phyloP scores from a whole-genome alignment of 2,888 invertebrate genomes.

The Eilema caniola region DNA sequence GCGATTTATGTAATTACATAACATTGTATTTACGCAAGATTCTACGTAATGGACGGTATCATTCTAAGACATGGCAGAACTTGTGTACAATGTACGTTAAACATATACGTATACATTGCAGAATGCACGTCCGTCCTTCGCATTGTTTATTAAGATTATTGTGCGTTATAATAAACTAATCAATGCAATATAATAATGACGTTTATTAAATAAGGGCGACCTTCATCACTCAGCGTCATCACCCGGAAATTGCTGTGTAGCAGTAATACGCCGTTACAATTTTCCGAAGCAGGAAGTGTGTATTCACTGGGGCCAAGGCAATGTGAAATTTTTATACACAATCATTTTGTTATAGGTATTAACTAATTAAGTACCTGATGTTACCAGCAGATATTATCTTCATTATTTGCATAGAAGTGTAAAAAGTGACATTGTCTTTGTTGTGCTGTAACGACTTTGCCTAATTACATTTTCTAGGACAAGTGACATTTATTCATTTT shows the following conservation, averaged over 20 bases:
- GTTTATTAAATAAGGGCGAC: conserved; percentile 67
- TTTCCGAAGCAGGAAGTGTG: conserved; percentile 84
- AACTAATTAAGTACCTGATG: conserved; percentile 33
- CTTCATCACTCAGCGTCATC: conserved; percentile 77
- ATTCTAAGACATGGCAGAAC: conserved; percentile 8
- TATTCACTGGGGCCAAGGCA: conserved; percentile 74
- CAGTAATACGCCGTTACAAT: conserved; percentile 80
- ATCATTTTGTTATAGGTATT: conserved; percentile 53
- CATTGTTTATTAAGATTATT: conserved; percentile 49
- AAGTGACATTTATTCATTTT: neutral
- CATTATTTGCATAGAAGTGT: conserved; percentile 22
- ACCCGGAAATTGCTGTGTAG: conserved; percentile 79
- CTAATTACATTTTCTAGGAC: neutral
- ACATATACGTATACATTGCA: conserved; percentile 19
- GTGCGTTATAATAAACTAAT: conserved; percentile 44
- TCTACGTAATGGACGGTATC: neutral
- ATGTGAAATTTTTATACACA: conserved; percentile 75
- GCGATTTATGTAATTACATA: conserved; percentile 4
- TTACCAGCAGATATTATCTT: conserved; percentile 37
- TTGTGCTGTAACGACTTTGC: neutral
- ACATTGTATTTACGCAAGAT: neutral
- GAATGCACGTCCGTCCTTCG: conserved; percentile 26
- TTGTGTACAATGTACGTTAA: neutral
- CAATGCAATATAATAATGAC: conserved; percentile 63
- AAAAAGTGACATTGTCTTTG: neutral